Evolutionary conservation across 2,888 invertebrate genomes (phyloP).

Genomic region (Cheilosia variabilis): DNA sequence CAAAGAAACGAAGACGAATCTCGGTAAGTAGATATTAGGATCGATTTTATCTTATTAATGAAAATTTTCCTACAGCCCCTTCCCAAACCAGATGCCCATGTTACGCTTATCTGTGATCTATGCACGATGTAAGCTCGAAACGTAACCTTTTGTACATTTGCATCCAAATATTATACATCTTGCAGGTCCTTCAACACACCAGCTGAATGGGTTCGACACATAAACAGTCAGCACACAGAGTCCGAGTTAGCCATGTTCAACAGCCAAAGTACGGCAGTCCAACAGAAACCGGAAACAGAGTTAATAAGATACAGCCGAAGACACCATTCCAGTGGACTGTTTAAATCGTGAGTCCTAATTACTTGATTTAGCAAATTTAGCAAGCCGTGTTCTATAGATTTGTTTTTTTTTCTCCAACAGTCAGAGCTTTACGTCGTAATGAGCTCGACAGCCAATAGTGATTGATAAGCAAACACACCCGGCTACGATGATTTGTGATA

Average conservation of each 20-base stretch:
- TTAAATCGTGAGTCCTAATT: conserved; percentile 52
- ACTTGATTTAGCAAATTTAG: background rate
- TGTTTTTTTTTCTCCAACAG: conserved; percentile 36
- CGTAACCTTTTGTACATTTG: background rate
- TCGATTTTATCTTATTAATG: background rate
- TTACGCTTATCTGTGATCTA: conserved; percentile 63
- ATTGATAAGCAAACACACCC: background rate
- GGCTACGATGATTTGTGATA: background rate
- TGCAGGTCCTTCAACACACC: conserved; percentile 88
- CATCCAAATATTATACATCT: background rate
- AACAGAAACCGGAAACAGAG: conserved; percentile 46
- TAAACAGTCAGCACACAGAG: conserved; percentile 93
- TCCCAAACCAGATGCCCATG: conserved; percentile 38
- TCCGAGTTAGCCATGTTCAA: conserved; percentile 88
- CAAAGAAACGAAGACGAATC: conserved; percentile 85
- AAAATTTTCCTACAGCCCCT: conserved; percentile 22
- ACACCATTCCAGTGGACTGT: conserved; percentile 44
- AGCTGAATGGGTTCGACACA: conserved; percentile 94
- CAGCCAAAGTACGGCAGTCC: conserved; percentile 77
- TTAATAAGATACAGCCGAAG: conserved; percentile 37
- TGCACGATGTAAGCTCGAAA: conserved; percentile 51
- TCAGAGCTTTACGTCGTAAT: conserved; percentile 51
- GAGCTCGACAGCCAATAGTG: conserved; percentile 2
- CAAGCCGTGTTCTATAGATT: background rate
- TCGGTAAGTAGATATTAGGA: conserved; percentile 82